phyloP scores from a whole-genome alignment of 2,113 vertebrate genomes.

The Tachycineta bicolor region DNA sequence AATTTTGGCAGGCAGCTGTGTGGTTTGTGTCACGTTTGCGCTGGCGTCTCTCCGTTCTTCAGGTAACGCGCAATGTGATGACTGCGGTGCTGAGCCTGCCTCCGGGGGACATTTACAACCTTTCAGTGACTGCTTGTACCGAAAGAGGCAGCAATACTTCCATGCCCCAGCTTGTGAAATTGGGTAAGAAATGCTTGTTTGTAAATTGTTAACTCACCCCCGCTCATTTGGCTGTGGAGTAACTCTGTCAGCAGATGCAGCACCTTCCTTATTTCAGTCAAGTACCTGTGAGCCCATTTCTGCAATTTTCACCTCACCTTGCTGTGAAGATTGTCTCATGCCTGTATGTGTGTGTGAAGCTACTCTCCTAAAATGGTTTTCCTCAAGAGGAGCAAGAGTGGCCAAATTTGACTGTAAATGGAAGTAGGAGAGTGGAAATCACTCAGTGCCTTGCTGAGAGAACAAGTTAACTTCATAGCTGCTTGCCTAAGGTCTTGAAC shows the following conservation, averaged over 20 bases:
- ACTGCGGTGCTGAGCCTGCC: slow-evolving; percentile 86
- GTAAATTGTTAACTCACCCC: background rate
- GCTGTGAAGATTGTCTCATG: background rate
- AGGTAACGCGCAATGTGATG: slow-evolving; percentile 92
- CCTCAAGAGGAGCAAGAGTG: background rate
- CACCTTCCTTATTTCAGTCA: background rate
- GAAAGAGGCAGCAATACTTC: slow-evolving; percentile 91
- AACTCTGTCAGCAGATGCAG: background rate
- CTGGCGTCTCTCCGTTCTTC: background rate
- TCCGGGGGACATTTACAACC: slow-evolving; percentile 94
- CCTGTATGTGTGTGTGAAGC: background rate
- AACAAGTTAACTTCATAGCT: background rate
- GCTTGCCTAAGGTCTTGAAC: background rate
- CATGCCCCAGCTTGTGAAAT: slow-evolving; percentile 83
- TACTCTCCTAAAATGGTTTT: background rate
- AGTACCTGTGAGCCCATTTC: background rate
- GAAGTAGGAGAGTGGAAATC: background rate
- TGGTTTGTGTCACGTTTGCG: background rate
- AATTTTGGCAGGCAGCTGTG: background rate
- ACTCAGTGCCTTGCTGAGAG: background rate
- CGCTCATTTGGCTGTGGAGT: background rate
- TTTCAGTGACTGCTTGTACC: slow-evolving; percentile 93
- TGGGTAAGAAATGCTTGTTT: slow-evolving; percentile 76
- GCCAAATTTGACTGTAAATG: background rate
- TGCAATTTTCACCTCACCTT: background rate